Conservation (phyloP, 2,113 vertebrate species). For the Suricata suricatta region DNA sequence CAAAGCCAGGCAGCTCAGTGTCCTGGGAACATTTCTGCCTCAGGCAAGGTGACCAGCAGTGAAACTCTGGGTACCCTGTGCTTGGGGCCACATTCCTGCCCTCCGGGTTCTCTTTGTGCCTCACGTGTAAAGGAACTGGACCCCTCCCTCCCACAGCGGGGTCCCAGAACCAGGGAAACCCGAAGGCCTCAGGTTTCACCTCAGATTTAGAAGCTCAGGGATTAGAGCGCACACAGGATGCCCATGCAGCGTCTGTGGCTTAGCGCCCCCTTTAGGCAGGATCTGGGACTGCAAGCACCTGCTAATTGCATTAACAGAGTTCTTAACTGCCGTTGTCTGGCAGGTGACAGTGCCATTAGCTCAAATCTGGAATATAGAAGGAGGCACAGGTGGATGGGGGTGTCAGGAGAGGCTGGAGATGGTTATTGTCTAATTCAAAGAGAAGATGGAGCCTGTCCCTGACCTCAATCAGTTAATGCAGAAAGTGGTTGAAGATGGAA, state of each 20-base stretch:
- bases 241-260: background rate
- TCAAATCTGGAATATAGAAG: background rate
- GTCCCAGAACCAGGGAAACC: background rate
- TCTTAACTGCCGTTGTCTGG: background rate
- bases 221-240: accelerated
- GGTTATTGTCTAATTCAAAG: background rate
- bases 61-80: background rate
- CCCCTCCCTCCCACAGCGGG: background rate
- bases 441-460: background rate
- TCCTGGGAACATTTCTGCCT: background rate
- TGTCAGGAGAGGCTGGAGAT: background rate
- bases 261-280: background rate
- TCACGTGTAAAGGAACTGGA: background rate
- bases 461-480: background rate
- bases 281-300: background rate
- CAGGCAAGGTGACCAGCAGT: background rate
- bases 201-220: background rate
- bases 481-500: background rate
- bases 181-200: background rate
- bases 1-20: background rate
- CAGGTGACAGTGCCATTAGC: background rate
- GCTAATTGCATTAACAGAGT: background rate
- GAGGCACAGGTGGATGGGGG: background rate
- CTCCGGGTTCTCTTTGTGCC: accelerated
- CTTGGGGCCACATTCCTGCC: background rate